A percentile compares a stretch with the other conserved stretches of the same genome.
These are phyloP conservation scores for Torymus aiolomorphi DNA, from an alignment of 2,888 invertebrate genomes.

Conservation along the genomic window DNA sequence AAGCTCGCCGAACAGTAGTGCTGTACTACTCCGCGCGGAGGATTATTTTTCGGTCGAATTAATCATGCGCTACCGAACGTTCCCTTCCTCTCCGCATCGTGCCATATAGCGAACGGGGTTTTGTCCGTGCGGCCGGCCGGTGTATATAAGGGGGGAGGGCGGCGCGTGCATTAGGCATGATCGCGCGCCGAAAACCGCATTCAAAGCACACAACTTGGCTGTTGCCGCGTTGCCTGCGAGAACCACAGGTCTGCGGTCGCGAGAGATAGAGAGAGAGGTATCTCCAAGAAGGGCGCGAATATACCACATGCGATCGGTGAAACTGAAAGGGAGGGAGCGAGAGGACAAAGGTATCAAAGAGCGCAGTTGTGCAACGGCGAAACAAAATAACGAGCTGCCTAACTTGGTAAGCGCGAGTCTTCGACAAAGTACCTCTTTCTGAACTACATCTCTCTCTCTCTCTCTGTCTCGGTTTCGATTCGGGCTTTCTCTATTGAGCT, in stretches of 20 bases:
- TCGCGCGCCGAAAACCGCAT: conserved; percentile 54
- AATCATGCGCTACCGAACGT: background rate
- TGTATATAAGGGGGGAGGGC: too few species aligned
- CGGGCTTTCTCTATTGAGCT: too few species aligned
- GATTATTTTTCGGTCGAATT: conserved; percentile 31
- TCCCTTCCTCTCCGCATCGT: too few species aligned
- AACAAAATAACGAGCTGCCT: conserved; percentile 38
- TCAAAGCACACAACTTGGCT: conserved; percentile 56
- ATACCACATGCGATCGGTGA: conserved; percentile 1
- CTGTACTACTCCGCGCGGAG: too few species aligned
- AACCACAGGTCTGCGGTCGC: conserved; percentile 29
- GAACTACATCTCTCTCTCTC: too few species aligned
- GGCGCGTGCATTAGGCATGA: conserved; percentile 58
- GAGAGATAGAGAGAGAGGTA: background rate
- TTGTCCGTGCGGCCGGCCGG: too few species aligned
- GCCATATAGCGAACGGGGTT: too few species aligned
- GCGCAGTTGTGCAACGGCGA: background rate
- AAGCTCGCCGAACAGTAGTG: background rate
- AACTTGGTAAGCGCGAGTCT: conserved; percentile 16
- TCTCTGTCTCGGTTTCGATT: too few species aligned
- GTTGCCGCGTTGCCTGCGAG: background rate
- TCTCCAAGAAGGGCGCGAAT: background rate
- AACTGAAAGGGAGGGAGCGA: background rate
- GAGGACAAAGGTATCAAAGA: conserved; percentile 32
- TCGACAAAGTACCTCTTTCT: background rate